phyloP scores from a whole-genome alignment of 2,888 invertebrate genomes.

The Ectemnius cavifrons region DNA sequence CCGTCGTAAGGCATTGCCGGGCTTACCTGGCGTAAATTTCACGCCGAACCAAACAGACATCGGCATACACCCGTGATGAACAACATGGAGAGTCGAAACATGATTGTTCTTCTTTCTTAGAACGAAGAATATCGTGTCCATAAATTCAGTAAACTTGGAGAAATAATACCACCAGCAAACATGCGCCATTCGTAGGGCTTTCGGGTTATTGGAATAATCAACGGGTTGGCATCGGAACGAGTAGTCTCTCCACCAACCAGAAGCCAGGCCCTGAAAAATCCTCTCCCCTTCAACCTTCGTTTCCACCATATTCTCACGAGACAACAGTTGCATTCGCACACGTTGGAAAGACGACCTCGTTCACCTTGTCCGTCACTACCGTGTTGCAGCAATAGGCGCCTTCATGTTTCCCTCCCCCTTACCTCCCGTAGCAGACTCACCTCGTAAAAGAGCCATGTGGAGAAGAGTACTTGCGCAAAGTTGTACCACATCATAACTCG shows the following conservation, averaged over 20 bases:
- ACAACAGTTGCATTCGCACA: neutral
- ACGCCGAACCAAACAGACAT: conserved; percentile 95
- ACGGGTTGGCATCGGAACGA: conserved; percentile 89
- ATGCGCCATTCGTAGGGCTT: conserved; percentile 86
- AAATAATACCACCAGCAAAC: conserved; percentile 97
- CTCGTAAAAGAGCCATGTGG: conserved; percentile 87
- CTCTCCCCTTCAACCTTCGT: neutral
- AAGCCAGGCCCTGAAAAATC: conserved; percentile 78
- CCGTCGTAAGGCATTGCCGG: neutral
- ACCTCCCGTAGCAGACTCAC: conserved; percentile 72
- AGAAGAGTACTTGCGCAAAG: conserved; percentile 89
- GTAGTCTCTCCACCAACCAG: conserved; percentile 87
- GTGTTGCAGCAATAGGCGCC: no score
- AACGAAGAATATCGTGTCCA: conserved; percentile 96
- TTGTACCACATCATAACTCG: conserved; percentile 90
- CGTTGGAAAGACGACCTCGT: neutral
- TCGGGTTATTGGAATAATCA: conserved; percentile 85
- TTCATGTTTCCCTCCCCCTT: neutral
- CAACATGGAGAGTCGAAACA: conserved; percentile 94
- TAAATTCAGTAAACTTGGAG: conserved; percentile 95
- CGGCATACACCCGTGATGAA: conserved; percentile 97
- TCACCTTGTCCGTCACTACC: conserved; percentile 46
- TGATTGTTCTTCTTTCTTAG: conserved; percentile 95
- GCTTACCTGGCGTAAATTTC: conserved; percentile 90
- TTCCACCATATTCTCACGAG: neutral